Conservation (phyloP, 1,140 invertebrate species). For the Druon quercuslanigerum region DNA sequence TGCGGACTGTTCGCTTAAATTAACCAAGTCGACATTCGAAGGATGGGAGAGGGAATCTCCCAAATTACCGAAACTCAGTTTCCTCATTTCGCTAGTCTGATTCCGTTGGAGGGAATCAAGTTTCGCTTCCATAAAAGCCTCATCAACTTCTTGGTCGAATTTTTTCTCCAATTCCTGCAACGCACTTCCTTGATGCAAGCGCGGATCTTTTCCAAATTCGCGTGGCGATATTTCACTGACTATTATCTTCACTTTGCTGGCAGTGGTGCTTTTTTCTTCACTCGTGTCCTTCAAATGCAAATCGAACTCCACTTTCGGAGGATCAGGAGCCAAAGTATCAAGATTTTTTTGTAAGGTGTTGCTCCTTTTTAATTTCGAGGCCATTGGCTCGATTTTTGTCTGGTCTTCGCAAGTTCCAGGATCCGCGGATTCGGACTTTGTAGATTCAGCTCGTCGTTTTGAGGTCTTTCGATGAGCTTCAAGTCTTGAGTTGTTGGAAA, state of each 20-base stretch:
- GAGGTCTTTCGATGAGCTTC: slow-evolving; percentile 31
- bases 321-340: slow-evolving; percentile 50
- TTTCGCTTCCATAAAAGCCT: slow-evolving; percentile 52
- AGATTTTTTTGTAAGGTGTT: slow-evolving; percentile 63
- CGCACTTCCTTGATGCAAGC: slow-evolving; percentile 36
- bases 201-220: slow-evolving; percentile 36
- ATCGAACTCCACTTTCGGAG: slow-evolving; percentile 44
- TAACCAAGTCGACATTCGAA: slow-evolving; percentile 51
- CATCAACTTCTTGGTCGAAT: slow-evolving; percentile 45
- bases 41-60: slow-evolving; percentile 37
- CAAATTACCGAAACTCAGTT: slow-evolving; percentile 36
- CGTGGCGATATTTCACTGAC: slow-evolving; percentile 49
- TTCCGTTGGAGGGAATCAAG: slow-evolving; percentile 38
- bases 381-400: background rate
- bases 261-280: slow-evolving; percentile 47
- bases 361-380: slow-evolving; percentile 59
- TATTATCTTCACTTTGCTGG: slow-evolving; percentile 65
- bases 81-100: slow-evolving; percentile 40
- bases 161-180: slow-evolving; percentile 54
- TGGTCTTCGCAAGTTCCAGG: background rate
- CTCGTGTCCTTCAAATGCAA: slow-evolving; percentile 42
- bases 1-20: slow-evolving; percentile 60
- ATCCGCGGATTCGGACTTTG: background rate
- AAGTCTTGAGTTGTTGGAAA: slow-evolving; percentile 17
- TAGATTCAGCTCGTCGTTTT: slow-evolving; percentile 27